A percentile compares a stretch with the other conserved stretches of the same genome.
phyloP scores from a whole-genome alignment of 2,113 vertebrate species.

The Ceyx cyanopectus region DNA sequence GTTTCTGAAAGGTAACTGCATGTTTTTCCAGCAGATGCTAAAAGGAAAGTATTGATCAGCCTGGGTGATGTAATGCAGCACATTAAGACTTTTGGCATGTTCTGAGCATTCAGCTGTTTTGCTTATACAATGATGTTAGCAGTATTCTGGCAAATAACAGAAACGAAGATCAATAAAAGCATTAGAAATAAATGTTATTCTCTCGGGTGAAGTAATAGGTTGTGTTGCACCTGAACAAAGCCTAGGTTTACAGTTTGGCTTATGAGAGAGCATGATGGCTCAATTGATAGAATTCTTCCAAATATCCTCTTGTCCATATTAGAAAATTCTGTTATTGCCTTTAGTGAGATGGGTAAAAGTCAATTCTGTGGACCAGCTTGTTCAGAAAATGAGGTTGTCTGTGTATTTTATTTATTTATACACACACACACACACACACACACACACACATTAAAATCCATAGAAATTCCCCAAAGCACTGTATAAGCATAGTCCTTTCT shows the following conservation, averaged over 20 bases:
- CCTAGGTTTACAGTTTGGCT: slow-evolving; percentile 49
- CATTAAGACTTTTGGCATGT: not conserved
- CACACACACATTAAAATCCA: not conserved
- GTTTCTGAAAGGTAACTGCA: slow-evolving; percentile 23
- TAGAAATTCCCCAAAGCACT: not conserved
- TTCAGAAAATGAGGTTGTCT: not conserved
- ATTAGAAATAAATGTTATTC: slow-evolving; percentile 61
- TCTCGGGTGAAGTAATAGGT: slow-evolving; percentile 5
- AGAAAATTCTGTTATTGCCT: not conserved
- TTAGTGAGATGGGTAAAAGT: not conserved
- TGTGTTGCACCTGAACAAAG: slow-evolving; percentile 39
- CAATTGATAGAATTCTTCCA: not conserved
- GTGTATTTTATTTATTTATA: not conserved
- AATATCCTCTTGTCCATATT: slow-evolving; percentile 4
- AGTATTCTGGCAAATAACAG: slow-evolving; percentile 48
- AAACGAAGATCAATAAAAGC: slow-evolving; percentile 63
- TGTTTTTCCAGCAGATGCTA: slow-evolving; percentile 5
- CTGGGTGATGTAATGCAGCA: not conserved
- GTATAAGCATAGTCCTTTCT: not conserved
- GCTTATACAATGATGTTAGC: not conserved
- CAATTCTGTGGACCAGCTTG: not conserved
- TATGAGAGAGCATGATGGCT: slow-evolving; percentile 2
- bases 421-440: not conserved
- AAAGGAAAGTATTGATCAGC: slow-evolving; percentile 44
- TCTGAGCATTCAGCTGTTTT: not conserved